Percentiles rank a stretch among this genome's conserved stretches.
Evolutionary conservation across 30 jellyfish, hydroid and myxozoan species (phyloP).

Genomic region (Hydra vulgaris): DNA sequence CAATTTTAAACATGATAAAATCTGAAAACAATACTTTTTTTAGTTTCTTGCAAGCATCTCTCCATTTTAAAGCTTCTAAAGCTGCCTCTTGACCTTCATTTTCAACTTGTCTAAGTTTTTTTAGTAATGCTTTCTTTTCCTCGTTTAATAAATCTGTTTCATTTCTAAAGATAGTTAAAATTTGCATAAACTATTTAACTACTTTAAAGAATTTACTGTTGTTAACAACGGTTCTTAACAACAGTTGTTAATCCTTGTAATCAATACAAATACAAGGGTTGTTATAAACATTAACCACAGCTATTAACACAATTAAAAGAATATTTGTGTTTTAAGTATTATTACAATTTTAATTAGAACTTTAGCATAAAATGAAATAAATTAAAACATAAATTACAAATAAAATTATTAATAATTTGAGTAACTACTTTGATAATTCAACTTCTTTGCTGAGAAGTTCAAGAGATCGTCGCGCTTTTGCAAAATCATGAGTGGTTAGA

Average conservation of each 20-base stretch:
- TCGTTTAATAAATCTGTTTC: conserved; percentile 57
- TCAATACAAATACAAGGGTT: too few species aligned
- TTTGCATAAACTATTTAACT: neutral
- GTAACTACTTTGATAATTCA: conserved; percentile 5
- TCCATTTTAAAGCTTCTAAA: conserved; percentile 55
- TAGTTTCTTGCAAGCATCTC: conserved; percentile 57
- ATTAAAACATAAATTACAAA: neutral
- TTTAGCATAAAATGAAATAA: too few species aligned
- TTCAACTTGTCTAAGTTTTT: conserved; percentile 56
- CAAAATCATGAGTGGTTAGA: conserved; percentile 26
- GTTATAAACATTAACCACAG: too few species aligned
- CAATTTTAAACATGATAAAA: too few species aligned
- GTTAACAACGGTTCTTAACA: too few species aligned
- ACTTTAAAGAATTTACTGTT: neutral
- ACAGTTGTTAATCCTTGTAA: too few species aligned
- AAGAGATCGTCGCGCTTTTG: conserved; percentile 13
- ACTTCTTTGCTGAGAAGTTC: conserved; percentile 19
- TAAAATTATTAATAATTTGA: neutral
- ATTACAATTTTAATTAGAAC: too few species aligned
- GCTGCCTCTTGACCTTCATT: conserved; percentile 76
- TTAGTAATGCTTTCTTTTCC: conserved; percentile 49
- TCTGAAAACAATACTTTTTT: conserved; percentile 38
- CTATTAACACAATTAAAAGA: too few species aligned
- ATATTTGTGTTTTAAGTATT: too few species aligned
- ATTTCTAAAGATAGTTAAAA: conserved; percentile 25